A percentile compares a stretch with the other conserved stretches of the same genome.
Conservation (phyloP, 2,888 invertebrate genomes). For the Catotricha subobsoleta region DNA sequence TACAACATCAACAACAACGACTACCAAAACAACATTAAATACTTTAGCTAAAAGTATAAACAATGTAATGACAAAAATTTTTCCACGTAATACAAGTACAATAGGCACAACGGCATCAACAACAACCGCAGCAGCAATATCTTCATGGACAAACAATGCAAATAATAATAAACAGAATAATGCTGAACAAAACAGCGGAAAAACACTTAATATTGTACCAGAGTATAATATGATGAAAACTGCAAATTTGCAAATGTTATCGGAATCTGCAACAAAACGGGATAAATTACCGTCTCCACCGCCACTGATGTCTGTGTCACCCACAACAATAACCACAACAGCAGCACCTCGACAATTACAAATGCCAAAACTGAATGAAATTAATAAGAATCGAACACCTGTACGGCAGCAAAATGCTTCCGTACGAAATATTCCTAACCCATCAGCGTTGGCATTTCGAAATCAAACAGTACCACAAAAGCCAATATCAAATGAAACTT, state of each 20-base stretch:
- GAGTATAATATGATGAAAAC: conserved; percentile 14
- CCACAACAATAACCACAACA: too few species aligned
- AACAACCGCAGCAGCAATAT: conserved; percentile 1
- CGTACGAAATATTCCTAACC: conserved; percentile 44
- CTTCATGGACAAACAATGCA: neutral
- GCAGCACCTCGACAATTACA: conserved; percentile 12
- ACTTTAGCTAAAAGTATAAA: too few species aligned
- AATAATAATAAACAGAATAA: neutral
- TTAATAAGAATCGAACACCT: conserved; percentile 21
- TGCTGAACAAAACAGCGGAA: neutral
- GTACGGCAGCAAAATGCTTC: conserved; percentile 35
- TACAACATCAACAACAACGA: too few species aligned
- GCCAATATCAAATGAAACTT: neutral
- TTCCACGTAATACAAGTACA: neutral
- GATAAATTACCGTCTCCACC: too few species aligned
- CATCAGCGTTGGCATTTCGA: conserved; percentile 38
- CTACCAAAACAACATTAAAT: too few species aligned
- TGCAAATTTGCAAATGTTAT: conserved; percentile 38
- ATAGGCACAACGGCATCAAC: neutral
- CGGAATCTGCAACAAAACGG: conserved; percentile 26
- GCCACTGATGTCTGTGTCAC: too few species aligned
- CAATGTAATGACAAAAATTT: neutral
- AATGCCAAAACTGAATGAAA: conserved; percentile 31
- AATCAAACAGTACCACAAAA: conserved; percentile 25
- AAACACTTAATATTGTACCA: neutral